A percentile compares a stretch with the other conserved stretches of the same genome.
phyloP scores from a whole-genome alignment of 2,113 vertebrate species.

The Nothobranchius kuhntae region DNA sequence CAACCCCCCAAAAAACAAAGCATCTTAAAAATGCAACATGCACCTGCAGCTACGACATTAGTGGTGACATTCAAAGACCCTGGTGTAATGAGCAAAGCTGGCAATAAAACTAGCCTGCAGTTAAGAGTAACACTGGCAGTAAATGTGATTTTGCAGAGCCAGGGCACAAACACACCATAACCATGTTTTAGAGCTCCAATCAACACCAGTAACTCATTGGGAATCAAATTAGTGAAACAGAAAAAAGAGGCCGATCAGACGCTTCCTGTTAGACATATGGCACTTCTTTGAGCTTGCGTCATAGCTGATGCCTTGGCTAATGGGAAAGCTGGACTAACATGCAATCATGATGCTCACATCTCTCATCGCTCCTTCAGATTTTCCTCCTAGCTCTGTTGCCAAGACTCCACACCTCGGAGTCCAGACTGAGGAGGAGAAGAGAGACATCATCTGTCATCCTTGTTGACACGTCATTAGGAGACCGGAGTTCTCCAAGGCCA shows the following conservation, averaged over 20 bases:
- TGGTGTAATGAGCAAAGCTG: not conserved
- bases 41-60: no score
- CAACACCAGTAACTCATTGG: not conserved
- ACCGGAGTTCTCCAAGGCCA: slow-evolving; percentile 26
- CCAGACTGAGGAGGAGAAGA: slow-evolving; percentile 25
- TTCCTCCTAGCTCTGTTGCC: slow-evolving; percentile 15
- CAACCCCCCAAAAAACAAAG: no score
- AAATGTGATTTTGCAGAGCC: slow-evolving; percentile 11
- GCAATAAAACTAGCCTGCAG: not conserved
- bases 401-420: slow-evolving; percentile 6
- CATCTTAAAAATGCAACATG: no score
- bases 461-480: slow-evolving; percentile 41
- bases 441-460: slow-evolving; percentile 32
- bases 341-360: slow-evolving; percentile 34
- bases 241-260: not conserved
- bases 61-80: no score
- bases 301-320: slow-evolving; percentile 23
- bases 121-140: not conserved
- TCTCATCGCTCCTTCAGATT: slow-evolving; percentile 27
- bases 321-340: slow-evolving; percentile 17
- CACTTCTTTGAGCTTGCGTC: slow-evolving; percentile 13
- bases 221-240: slow-evolving; percentile 8
- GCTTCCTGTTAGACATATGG: slow-evolving; percentile 6
- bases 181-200: not conserved
- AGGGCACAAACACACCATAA: not conserved